Conservation (phyloP, 2,888 invertebrate genomes). For the Nephrotoma appendiculata region DNA sequence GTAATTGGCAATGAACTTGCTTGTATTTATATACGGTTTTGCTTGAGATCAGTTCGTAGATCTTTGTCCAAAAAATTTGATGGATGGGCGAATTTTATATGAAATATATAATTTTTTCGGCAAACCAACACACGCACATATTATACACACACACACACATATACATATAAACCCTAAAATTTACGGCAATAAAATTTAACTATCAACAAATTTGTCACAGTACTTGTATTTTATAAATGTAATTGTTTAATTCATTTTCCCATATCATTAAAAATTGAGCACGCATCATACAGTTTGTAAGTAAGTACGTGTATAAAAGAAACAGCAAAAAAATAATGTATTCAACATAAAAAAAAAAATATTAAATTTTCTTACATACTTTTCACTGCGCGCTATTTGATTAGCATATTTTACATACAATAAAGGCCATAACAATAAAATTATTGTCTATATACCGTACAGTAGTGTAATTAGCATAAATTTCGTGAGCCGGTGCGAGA, state of each 20-base stretch:
- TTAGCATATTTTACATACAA: not conserved
- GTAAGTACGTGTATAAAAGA: not conserved
- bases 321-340: not conserved
- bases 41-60: not conserved
- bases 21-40: not conserved
- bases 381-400: not conserved
- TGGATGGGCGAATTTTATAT: not conserved
- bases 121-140: not conserved
- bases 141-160: not conserved
- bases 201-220: not conserved
- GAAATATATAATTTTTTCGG: not conserved
- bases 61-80: not conserved
- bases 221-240: not conserved
- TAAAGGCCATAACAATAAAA: not conserved
- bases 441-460: not conserved
- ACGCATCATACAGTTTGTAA: not conserved
- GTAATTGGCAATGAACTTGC: not conserved
- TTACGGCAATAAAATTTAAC: not conserved
- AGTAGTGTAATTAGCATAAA: not conserved
- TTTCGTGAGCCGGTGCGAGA: not conserved
- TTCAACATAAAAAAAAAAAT: not conserved
- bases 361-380: not conserved
- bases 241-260: not conserved
- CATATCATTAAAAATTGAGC: not conserved
- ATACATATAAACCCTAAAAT: not conserved